Percentiles rank a stretch among this genome's conserved stretches.
phyloP scores from a whole-genome alignment of 2,113 vertebrate species.

The Sarotherodon lohbergeri region DNA sequence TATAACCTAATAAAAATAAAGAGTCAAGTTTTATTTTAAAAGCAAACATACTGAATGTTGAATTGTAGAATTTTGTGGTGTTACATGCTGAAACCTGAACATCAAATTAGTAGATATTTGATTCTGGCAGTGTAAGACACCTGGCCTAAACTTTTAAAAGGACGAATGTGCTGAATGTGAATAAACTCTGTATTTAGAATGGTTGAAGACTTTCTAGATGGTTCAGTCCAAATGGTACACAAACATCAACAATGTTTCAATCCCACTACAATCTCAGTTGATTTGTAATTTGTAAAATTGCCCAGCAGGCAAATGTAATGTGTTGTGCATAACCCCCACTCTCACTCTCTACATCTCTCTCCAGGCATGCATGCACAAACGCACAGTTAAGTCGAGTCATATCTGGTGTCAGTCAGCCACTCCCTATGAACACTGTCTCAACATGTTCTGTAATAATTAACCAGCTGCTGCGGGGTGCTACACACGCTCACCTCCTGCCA shows the following conservation, averaged over 20 bases:
- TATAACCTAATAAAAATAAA: neutral
- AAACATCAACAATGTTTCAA: neutral
- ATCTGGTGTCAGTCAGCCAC: slow-evolving; percentile 48
- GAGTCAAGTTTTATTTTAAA: neutral
- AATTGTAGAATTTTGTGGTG: neutral
- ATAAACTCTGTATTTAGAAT: neutral
- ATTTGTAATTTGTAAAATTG: neutral
- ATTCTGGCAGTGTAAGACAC: neutral
- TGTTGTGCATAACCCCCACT: neutral
- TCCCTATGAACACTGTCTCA: slow-evolving; percentile 46
- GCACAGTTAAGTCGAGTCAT: slow-evolving; percentile 11
- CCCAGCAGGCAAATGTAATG: neutral
- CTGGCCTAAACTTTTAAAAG: neutral
- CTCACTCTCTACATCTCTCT: neutral
- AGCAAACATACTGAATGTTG: neutral
- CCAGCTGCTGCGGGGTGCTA: slow-evolving; percentile 39
- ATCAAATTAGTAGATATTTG: neutral
- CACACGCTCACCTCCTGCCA: slow-evolving; percentile 9
- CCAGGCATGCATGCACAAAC: neutral
- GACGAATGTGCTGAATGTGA: neutral
- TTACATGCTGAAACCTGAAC: neutral
- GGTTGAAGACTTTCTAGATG: neutral
- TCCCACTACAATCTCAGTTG: neutral
- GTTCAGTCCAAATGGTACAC: neutral
- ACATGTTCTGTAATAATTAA: slow-evolving; percentile 65